Evolutionary conservation across 2,797 vertebrate species (phyloP).

Genomic region (Helostoma temminkii): DNA sequence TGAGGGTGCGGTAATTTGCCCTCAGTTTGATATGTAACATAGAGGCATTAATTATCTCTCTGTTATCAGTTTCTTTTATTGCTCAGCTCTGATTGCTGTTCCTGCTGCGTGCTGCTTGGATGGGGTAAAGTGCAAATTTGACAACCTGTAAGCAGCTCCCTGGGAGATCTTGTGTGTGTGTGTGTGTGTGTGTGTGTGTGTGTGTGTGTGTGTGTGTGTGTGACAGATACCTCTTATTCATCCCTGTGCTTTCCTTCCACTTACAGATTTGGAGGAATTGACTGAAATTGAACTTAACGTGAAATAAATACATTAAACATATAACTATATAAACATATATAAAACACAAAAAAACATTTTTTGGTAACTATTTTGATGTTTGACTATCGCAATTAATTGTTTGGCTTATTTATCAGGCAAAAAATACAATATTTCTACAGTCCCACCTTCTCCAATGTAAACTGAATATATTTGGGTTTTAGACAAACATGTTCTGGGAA

Average conservation of each 20-base stretch:
- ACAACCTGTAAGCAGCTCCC: constrained; percentile 60
- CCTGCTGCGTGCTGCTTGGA: constrained; percentile 51
- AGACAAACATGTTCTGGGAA: too few relatives aligned
- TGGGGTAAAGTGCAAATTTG: constrained; percentile 49
- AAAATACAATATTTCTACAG: too few relatives aligned
- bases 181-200: constrained; percentile 15
- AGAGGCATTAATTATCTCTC: constrained; percentile 64
- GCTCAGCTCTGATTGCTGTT: constrained; percentile 57
- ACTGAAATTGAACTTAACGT: too few relatives aligned
- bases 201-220: neutral
- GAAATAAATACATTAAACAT: too few relatives aligned
- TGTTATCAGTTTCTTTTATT: constrained; percentile 53
- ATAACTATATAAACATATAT: too few relatives aligned
- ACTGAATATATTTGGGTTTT: too few relatives aligned
- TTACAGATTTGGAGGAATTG: neutral
- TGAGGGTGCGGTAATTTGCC: constrained; percentile 43
- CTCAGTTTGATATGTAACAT: constrained; percentile 64
- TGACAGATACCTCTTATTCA: neutral
- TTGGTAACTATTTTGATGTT: too few relatives aligned
- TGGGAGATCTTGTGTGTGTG: constrained; percentile 29
- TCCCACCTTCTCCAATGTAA: too few relatives aligned
- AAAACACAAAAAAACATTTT: neutral
- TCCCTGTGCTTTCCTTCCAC: neutral
- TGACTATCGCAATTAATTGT: too few relatives aligned
- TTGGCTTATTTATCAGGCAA: too few relatives aligned